Percentiles rank a stretch among this genome's conserved stretches.
These are phyloP conservation scores for Rhinella marina DNA, from an alignment of 2,797 vertebrate species.

Conservation along the genomic window DNA sequence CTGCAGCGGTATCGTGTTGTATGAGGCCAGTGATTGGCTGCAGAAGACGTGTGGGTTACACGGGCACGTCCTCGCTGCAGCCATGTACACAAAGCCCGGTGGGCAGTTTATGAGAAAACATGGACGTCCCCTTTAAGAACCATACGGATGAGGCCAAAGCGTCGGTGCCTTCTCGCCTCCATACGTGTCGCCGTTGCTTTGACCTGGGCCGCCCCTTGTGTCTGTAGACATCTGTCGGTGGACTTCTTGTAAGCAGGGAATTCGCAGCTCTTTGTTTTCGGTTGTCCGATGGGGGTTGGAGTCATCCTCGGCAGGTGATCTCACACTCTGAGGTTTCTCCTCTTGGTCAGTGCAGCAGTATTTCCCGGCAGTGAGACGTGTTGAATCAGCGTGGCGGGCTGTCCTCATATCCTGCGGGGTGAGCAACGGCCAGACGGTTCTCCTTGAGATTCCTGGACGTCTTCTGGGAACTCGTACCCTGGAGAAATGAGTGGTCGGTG, in stretches of 20 bases:
- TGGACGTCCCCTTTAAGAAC: no score
- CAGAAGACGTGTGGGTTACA: no score
- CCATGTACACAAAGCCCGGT: no score
- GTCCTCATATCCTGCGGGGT: constrained; percentile 54
- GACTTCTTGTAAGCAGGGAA: neutral
- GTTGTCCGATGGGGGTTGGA: neutral
- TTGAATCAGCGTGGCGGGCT: constrained; percentile 46
- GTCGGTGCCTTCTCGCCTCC: neutral
- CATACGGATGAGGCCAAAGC: no score
- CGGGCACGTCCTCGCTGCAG: no score
- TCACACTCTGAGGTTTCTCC: constrained; percentile 37
- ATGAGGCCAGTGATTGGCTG: no score
- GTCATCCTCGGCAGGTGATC: constrained; percentile 1
- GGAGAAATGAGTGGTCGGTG: neutral
- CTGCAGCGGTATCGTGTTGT: no score
- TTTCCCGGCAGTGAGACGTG: constrained; percentile 54
- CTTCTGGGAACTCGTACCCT: constrained; percentile 41
- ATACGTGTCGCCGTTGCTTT: neutral
- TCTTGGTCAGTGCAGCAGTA: constrained; percentile 33
- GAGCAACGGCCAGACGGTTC: constrained; percentile 25
- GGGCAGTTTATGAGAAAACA: no score
- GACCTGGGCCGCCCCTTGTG: neutral
- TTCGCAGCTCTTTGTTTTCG: neutral
- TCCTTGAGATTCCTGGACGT: constrained; percentile 18
- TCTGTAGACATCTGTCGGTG: neutral